Conservation (phyloP, 2,113 vertebrate species). For the Chaetodon trifascialis region DNA sequence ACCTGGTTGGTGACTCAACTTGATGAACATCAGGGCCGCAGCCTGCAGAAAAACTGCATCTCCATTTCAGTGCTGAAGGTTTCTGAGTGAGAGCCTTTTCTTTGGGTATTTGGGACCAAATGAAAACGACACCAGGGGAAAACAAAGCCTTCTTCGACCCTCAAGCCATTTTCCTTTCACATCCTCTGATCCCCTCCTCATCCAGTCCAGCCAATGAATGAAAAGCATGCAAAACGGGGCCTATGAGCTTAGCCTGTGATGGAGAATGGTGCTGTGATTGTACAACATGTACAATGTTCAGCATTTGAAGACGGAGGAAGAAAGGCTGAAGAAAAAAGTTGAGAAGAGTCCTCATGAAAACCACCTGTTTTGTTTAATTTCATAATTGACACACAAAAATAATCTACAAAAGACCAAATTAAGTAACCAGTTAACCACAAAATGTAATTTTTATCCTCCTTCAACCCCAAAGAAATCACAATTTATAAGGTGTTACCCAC, state of each 20-base stretch:
- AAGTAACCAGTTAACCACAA: conserved; percentile 74
- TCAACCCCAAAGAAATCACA: conserved; percentile 52
- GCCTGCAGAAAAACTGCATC: not conserved
- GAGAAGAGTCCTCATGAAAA: conserved; percentile 64
- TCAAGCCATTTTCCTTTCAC: not conserved
- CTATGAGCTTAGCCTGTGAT: too few species aligned
- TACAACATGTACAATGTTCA: not conserved
- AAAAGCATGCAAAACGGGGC: too few species aligned
- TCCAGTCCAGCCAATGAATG: not conserved
- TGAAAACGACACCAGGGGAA: not conserved
- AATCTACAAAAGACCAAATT: conserved; percentile 83
- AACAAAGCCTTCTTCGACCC: not conserved
- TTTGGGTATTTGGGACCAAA: not conserved
- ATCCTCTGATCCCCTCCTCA: not conserved
- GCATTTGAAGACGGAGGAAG: not conserved
- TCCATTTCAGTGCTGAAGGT: not conserved
- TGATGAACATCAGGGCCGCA: not conserved
- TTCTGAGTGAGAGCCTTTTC: not conserved
- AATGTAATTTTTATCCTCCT: conserved; percentile 61
- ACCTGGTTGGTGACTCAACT: not conserved
- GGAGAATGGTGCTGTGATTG: not conserved
- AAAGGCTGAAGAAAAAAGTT: conserved; percentile 1
- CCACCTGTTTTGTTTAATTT: conserved; percentile 81
- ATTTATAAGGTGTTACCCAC: conserved; percentile 73
- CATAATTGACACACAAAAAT: conserved; percentile 85